These are phyloP conservation scores for Lamprologus callipterus DNA, from an alignment of 2,113 vertebrate genomes.

Conservation along the genomic window DNA sequence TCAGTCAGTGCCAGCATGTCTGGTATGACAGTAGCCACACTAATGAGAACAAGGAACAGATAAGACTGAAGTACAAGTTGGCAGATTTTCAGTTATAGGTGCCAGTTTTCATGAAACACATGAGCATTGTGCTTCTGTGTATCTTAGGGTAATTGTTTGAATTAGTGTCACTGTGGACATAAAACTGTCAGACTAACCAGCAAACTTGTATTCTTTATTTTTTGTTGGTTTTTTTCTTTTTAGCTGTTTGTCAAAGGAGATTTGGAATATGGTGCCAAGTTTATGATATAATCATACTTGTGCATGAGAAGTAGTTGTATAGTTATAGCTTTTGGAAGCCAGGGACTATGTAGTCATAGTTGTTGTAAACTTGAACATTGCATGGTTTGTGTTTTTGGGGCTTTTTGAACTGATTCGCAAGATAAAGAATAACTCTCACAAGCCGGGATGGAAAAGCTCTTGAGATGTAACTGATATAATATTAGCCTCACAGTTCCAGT, in stretches of 20 bases:
- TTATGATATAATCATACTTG: not conserved
- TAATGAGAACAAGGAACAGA: not conserved
- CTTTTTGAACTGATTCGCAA: not conserved
- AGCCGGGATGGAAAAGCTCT: conserved; percentile 42
- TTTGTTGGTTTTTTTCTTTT: not conserved
- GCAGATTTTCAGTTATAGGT: not conserved
- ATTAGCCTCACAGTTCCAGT: conserved; percentile 17
- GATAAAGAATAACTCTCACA: conserved; percentile 11
- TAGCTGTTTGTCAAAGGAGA: not conserved
- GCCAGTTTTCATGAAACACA: not conserved
- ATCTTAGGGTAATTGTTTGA: not conserved
- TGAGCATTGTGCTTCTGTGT: not conserved
- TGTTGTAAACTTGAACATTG: not conserved
- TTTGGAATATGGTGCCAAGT: not conserved
- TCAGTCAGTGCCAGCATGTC: not conserved
- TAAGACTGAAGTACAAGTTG: not conserved
- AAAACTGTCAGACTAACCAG: not conserved
- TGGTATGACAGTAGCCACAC: not conserved
- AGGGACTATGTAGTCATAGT: not conserved
- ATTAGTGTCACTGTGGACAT: not conserved
- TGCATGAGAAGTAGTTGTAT: not conserved
- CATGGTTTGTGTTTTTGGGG: conserved; percentile 33
- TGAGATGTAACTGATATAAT: conserved; percentile 46
- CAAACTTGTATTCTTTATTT: not conserved
- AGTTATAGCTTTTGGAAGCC: not conserved